Evolutionary conservation across 2,888 invertebrate species (phyloP), one percentile per base, ranked within the genome.

Genomic region (Parnassius smintheus): DNA sequence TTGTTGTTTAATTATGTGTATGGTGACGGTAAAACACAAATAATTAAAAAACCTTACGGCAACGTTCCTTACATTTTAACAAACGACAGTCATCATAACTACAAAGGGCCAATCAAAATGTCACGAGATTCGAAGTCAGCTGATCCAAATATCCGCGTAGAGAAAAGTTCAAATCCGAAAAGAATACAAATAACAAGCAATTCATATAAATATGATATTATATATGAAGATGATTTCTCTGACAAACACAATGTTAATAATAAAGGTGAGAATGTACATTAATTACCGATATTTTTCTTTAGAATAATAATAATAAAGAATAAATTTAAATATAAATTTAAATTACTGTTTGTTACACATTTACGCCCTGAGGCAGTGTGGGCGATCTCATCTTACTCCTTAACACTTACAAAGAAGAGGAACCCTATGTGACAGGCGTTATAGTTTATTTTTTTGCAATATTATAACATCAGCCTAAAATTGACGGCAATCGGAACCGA

Each of bases 151-250:
- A 35, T 11, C 8, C 46, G 13, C n/a, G 41, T 58, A 10, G 54
- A 45, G 12, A 4, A 50, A 13, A 22, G 57, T 41, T 50, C 45
- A 12, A 55, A 18, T n/a, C 68, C 70, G 2, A 66, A 68, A 54
- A 68, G 60, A 56, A 35, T 70, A 11, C 66, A 68, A 51, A 60
- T 72, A 42, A 62, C 67, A 52, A 69, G 64, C n/a, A 69, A 70
- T 48, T 68, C 67, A 52, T 67, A 64, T 41, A 70, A 69, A 61
- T 72, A 70, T 44, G 69, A 72, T 55, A 68, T 72, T 22, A 58
- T 70, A 44, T 70, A 71, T 62, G 61, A 55, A 44, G 42, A 65
- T 22, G 59, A 54, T 18, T 10, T 56, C 25, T 25, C 55, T 50
- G 25, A 59, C 8, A 55, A 49, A 46, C 9, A 13, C 4, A 41